Evolutionary conservation across 2,113 vertebrate genomes (phyloP), one percentile per base, ranked within the genome.

Genomic region (Lampris incognitus): DNA sequence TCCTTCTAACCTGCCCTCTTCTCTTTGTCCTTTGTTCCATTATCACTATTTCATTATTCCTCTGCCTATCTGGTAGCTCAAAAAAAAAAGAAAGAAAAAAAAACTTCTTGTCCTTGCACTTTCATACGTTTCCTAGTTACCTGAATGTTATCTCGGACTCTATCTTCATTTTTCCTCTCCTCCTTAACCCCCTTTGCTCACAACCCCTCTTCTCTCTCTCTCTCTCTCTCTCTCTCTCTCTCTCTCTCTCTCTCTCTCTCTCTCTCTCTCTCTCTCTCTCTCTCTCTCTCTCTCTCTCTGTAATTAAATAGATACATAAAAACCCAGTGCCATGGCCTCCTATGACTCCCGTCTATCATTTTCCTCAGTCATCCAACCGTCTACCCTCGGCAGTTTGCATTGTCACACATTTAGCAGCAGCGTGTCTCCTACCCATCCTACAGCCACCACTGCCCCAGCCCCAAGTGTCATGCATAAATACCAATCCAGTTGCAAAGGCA

Each of bases 261-360:
- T 9, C 9, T 49, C 8, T 6, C 4, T 38, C 0, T 1, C 38
- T 66, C 24, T 44, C 36, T 9, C 9, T 49, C 8, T 6, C 4
- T 38, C 0, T 1, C 38, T 66, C 10, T 66, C 4, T 36, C 11
- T 10, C 48, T 70, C 36, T 40, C n/a, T 1, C n/a, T 56, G 36
- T 50, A 54, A 38, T 52, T 46, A 46, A 46, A 46, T 46, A 46
- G 44, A 70, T 51, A 49, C 52, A 78, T 51, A 49, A 57, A 78
- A 64, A 52, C 8, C 55, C 48, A 37, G 40, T 57, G 2, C 44
- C 44, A n/a, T 66, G 66, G 65, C n/a, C 51, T 10, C 50, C 50
- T 52, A 66, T 39, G 42, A 49, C 24, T 40, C 1, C 57, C 61
- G 1, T 68, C 64, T 87, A 63, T 83, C 83, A 24, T 76, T 80